Conservation (phyloP, 2,797 vertebrate genomes). For the Epinephelus malabaricus region DNA sequence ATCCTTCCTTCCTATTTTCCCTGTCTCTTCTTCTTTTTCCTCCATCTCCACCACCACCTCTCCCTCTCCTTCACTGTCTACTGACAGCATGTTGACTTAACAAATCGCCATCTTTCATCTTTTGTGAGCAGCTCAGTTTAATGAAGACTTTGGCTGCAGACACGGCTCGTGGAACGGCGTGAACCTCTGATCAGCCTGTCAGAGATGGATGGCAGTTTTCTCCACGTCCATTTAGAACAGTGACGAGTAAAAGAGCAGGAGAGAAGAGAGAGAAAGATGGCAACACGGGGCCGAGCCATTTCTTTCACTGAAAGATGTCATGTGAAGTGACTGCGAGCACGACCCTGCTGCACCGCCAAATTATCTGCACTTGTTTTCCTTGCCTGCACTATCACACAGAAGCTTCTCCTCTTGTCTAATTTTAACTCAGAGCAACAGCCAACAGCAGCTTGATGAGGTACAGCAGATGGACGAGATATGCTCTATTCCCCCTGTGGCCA, state of each 20-base stretch:
- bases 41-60: neutral
- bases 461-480: slow-evolving; percentile 76
- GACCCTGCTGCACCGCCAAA: slow-evolving; percentile 31
- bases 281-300: neutral
- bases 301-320: slow-evolving; percentile 26
- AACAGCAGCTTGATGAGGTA: slow-evolving; percentile 70
- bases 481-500: slow-evolving; percentile 62
- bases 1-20: slow-evolving; percentile 28
- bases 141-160: slow-evolving; percentile 48
- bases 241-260: slow-evolving; percentile 7
- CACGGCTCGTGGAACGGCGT: neutral
- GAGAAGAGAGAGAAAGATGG: neutral
- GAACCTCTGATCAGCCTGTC: slow-evolving; percentile 45
- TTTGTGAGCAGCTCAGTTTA: slow-evolving; percentile 25
- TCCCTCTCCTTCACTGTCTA: neutral
- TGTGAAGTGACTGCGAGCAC: slow-evolving; percentile 28
- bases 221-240: slow-evolving; percentile 28
- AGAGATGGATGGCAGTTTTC: slow-evolving; percentile 29
- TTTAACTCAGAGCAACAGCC: slow-evolving; percentile 72
- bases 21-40: neutral
- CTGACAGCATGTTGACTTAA: slow-evolving; percentile 59
- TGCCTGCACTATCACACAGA: slow-evolving; percentile 45
- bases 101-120: slow-evolving; percentile 66
- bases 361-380: slow-evolving; percentile 36
- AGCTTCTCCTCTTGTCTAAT: slow-evolving; percentile 61